phyloP scores from a whole-genome alignment of 2,797 vertebrate genomes.

The Neostethus bicornis region DNA sequence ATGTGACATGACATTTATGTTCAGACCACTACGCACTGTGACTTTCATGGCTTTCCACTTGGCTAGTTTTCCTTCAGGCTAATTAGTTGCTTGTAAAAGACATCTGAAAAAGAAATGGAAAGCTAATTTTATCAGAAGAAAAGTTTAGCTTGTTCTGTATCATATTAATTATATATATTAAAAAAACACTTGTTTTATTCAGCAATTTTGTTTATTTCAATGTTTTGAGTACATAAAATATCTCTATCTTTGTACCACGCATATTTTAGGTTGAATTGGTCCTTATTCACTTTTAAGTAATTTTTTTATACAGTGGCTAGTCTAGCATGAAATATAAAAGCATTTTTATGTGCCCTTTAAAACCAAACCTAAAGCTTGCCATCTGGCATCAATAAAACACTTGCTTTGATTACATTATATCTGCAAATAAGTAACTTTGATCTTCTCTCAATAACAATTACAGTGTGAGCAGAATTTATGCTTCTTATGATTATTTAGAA shows the following conservation, averaged over 20 bases:
- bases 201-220: not conserved
- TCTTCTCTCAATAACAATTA: not conserved
- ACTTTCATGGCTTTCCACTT: not conserved
- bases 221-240: not conserved
- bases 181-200: too few species aligned
- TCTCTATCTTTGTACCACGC: not conserved
- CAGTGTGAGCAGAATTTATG: not conserved
- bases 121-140: not conserved
- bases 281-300: not conserved
- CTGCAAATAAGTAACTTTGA: not conserved
- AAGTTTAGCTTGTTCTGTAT: too few species aligned
- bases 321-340: not conserved
- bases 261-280: not conserved
- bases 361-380: not conserved
- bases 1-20: constrained; percentile 9
- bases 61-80: not conserved
- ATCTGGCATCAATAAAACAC: not conserved
- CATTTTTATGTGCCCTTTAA: not conserved
- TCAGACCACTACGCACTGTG: not conserved
- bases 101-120: not conserved
- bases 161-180: too few species aligned
- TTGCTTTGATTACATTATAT: not conserved
- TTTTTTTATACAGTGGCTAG: not conserved
- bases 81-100: not conserved
- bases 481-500: too few species aligned